Conservation (phyloP, 2,113 vertebrate genomes). For the Petrocephalus microphthalmus region DNA sequence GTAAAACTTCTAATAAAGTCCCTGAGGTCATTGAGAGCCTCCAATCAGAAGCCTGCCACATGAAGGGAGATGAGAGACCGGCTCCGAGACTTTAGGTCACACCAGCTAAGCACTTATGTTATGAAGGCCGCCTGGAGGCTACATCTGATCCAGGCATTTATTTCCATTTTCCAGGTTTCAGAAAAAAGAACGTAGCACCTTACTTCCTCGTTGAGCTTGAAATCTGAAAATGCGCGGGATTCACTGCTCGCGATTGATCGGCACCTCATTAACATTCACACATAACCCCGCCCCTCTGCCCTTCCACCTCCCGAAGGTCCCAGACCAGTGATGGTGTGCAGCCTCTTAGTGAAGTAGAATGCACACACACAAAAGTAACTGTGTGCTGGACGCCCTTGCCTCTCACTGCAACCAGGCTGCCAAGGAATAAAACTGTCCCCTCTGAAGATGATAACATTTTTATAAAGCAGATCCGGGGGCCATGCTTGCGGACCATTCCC, state of each 20-base stretch:
- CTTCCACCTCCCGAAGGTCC: neutral
- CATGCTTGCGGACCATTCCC: neutral
- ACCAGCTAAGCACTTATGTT: neutral
- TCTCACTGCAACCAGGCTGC: neutral
- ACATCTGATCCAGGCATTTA: neutral
- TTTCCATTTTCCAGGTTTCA: neutral
- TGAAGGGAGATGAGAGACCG: neutral
- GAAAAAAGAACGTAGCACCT: neutral
- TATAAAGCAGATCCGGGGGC: neutral
- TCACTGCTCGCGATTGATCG: neutral
- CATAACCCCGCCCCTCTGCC: neutral
- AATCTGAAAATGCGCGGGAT: neutral
- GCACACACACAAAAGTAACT: neutral
- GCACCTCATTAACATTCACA: neutral
- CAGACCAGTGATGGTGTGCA: neutral
- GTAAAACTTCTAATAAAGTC: too few relatives aligned
- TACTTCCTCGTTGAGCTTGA: neutral
- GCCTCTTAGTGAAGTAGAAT: neutral
- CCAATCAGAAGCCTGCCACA: too few relatives aligned
- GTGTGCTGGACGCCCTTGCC: neutral
- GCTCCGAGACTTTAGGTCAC: neutral
- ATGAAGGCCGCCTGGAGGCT: neutral
- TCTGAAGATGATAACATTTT: too few relatives aligned
- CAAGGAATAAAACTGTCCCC: neutral
- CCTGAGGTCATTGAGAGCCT: too few relatives aligned